Conservation (phyloP, 2,888 invertebrate species). For the Apodemia zela region DNA sequence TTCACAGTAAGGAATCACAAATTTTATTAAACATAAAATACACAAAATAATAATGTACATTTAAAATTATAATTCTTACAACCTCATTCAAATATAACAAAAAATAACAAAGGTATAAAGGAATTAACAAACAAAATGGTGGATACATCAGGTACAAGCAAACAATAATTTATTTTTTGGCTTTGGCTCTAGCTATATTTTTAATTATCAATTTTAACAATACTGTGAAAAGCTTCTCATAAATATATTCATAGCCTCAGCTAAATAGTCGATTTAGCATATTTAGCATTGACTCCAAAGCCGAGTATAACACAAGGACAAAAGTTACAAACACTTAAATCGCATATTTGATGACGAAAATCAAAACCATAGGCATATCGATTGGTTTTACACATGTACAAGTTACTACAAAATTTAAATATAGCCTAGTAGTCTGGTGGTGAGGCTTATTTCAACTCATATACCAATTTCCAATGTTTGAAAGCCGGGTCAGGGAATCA, state of each 20-base stretch:
- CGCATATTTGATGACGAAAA: neutral
- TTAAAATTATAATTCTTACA: constrained; percentile 32
- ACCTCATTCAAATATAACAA: constrained; percentile 33
- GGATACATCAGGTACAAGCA: constrained; percentile 38
- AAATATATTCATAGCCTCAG: neutral
- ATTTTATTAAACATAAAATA: constrained; percentile 6
- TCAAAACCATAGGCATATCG: neutral
- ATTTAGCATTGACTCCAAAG: neutral
- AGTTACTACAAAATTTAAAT: no score
- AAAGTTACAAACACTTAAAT: neutral
- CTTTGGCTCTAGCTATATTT: constrained; percentile 26
- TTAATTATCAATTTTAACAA: neutral
- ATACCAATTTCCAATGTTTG: no score
- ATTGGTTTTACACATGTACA: neutral
- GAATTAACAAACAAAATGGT: constrained; percentile 31
- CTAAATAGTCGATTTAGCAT: neutral
- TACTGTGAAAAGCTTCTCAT: neutral
- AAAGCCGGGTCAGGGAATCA: no score
- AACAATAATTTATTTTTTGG: constrained; percentile 33
- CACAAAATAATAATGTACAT: neutral
- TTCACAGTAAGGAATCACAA: constrained; percentile 35
- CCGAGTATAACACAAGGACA: neutral
- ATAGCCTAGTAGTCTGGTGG: no score
- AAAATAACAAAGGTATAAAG: constrained; percentile 26
- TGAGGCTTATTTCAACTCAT: no score